phyloP scores from a whole-genome alignment of 2,113 vertebrate species.

The Macaca mulatta region DNA sequence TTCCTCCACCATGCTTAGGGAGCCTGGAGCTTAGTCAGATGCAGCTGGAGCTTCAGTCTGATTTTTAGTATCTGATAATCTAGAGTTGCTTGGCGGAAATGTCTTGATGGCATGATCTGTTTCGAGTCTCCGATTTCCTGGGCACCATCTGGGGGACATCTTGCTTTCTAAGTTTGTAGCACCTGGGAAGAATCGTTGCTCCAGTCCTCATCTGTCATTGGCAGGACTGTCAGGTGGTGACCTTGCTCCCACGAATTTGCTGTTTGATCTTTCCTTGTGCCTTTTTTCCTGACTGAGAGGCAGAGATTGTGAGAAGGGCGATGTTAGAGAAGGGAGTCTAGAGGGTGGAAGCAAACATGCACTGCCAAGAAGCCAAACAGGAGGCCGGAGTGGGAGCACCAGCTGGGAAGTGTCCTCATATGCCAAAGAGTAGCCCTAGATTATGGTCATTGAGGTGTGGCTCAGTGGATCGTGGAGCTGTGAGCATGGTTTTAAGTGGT shows the following conservation, averaged over 20 bases:
- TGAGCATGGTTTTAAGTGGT: background rate
- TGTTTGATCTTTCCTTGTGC: background rate
- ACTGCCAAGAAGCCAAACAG: background rate
- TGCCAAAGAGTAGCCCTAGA: background rate
- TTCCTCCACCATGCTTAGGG: rapidly evolving
- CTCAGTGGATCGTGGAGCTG: background rate
- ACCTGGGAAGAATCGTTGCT: background rate
- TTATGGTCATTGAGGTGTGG: background rate
- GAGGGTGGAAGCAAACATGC: background rate
- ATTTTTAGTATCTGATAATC: background rate
- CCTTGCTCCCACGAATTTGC: background rate
- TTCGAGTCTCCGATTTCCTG: background rate
- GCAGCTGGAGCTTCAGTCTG: background rate
- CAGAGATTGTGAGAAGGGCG: background rate
- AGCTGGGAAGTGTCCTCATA: background rate
- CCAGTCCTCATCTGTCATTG: background rate
- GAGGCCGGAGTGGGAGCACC: background rate
- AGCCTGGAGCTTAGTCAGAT: background rate
- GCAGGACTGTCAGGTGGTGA: background rate
- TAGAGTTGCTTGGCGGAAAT: background rate
- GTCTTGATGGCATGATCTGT: background rate
- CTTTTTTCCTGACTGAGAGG: background rate
- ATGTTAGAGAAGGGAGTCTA: background rate
- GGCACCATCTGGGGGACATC: background rate
- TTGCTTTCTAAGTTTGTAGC: background rate